Evolutionary conservation across 53 echinoderm and acorn worm genomes (phyloP).

Genomic region (Henricia sp.): DNA sequence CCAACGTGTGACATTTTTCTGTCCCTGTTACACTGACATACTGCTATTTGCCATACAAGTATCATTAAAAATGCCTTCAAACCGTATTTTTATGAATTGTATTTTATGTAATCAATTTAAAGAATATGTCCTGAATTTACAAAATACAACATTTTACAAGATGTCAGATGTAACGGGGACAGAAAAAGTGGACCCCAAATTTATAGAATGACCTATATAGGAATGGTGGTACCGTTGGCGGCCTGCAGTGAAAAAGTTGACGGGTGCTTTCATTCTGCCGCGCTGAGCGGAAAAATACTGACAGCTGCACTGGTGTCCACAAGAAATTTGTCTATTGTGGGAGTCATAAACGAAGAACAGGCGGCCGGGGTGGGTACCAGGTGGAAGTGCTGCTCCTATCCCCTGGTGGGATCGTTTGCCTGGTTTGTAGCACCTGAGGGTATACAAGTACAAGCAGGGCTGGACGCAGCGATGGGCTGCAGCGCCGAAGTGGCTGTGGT

Average conservation of each 20-base stretch:
- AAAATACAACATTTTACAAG: too few relatives aligned
- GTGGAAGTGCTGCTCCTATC: conserved; percentile 52
- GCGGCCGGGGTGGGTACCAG: conserved; percentile 42
- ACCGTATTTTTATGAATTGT: too few relatives aligned
- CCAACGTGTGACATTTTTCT: too few relatives aligned
- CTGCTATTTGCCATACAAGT: too few relatives aligned
- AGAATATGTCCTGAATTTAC: too few relatives aligned
- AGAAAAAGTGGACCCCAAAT: too few relatives aligned
- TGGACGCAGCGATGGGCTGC: conserved; percentile 34
- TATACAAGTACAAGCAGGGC: conserved; percentile 50
- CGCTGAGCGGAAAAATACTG: conserved; percentile 26
- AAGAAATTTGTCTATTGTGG: conserved; percentile 12
- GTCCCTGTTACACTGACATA: too few relatives aligned
- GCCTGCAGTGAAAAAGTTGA: conserved; percentile 23
- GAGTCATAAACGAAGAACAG: conserved; percentile 44
- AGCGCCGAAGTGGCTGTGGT: conserved; percentile 44
- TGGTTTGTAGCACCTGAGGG: not conserved
- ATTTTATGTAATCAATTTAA: too few relatives aligned
- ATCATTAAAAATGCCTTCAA: too few relatives aligned
- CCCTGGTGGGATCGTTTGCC: conserved; percentile 57
- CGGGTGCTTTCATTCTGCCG: not conserved
- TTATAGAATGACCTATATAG: too few relatives aligned
- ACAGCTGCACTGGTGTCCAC: conserved; percentile 30
- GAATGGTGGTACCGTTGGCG: conserved; percentile 24
- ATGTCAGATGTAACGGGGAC: too few relatives aligned